Evolutionary conservation across 2,888 invertebrate genomes (phyloP).

Genomic region (Abscondita cerata): DNA sequence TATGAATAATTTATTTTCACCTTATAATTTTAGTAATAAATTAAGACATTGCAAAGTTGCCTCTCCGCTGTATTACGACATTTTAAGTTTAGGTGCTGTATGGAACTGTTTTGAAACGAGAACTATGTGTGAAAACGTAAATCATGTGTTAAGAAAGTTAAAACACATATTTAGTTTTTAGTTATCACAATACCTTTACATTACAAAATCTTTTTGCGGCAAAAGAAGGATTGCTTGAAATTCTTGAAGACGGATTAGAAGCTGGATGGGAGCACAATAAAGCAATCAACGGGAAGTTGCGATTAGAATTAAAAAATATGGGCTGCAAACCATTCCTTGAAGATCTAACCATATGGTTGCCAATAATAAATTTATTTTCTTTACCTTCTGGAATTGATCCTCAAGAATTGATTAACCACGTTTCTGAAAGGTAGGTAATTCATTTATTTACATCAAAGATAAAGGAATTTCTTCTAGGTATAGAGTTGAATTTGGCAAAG

Average conservation of each 20-base stretch:
- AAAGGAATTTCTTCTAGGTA: too few species aligned
- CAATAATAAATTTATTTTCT: conserved; percentile 74
- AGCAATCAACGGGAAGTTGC: conserved; percentile 66
- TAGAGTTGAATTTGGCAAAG: too few species aligned
- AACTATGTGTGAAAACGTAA: not conserved
- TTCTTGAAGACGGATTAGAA: conserved; percentile 73
- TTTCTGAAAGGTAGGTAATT: too few species aligned
- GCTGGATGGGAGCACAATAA: conserved; percentile 74
- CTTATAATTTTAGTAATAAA: conserved; percentile 61
- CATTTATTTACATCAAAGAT: too few species aligned
- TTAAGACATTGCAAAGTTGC: conserved; percentile 62
- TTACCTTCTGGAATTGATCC: too few species aligned
- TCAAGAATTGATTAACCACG: too few species aligned
- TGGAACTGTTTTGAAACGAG: conserved; percentile 60
- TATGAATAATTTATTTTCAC: too few species aligned
- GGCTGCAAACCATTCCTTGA: conserved; percentile 73
- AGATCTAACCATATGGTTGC: conserved; percentile 67
- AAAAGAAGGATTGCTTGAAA: conserved; percentile 73
- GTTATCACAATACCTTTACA: conserved; percentile 85
- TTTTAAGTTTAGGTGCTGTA: conserved; percentile 68
- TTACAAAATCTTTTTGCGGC: conserved; percentile 78
- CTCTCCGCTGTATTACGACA: conserved; percentile 69
- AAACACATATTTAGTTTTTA: conserved; percentile 41
- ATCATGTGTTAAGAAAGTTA: not conserved
- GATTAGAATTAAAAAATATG: conserved; percentile 68